Evolutionary conservation across 2,888 invertebrate genomes (phyloP), one percentile per base, ranked within the genome.

Genomic region (Ornithoptera priamus): DNA sequence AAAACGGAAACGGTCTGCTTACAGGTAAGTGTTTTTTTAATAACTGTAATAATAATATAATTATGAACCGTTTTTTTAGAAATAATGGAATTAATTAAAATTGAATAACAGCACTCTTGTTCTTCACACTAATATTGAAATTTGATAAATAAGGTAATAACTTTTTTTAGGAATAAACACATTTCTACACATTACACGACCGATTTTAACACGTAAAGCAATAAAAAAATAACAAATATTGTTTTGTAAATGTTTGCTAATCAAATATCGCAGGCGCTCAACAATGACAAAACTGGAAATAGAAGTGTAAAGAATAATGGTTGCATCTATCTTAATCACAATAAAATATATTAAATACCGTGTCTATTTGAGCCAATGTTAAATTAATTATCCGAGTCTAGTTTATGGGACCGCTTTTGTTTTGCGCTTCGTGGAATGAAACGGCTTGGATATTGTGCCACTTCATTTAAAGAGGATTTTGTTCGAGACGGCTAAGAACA

Each of bases 331-430:
- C 10, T 58, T 58, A 58, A n/a, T 58, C 22, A 24, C 15, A n/a
- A 8, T 17, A 36, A 24, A 65, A 65, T 59, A 61, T n/a, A 39
- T n/a, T n/a, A 22, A 39, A 64, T 59, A 36, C 30, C 20, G 22
- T 65, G 64, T 65, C 22, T 65, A 69, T 69, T 36, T n/a, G 12
- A 65, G 15, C 36, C 61, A 53, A 61, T 53, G 60, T 56, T 57
- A 65, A 61, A 66, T 69, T 65, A 66, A 65, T 69, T 69, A 66
- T 58, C 69, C 57, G 58, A 62, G 17, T 62, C 57, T 62, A 69
- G 69, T 67, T 66, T 59, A 62, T 63, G 67, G 58, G 70, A 60
- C 65, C 65, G 69, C 69, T 63, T 70, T 67, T 67, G 67, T 70
- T 67, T 64, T 70, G 63, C 42, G 57, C 59, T 67, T 53, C 63